Evolutionary conservation across 2,113 vertebrate genomes (phyloP).

Genomic region (Acinonyx jubatus): DNA sequence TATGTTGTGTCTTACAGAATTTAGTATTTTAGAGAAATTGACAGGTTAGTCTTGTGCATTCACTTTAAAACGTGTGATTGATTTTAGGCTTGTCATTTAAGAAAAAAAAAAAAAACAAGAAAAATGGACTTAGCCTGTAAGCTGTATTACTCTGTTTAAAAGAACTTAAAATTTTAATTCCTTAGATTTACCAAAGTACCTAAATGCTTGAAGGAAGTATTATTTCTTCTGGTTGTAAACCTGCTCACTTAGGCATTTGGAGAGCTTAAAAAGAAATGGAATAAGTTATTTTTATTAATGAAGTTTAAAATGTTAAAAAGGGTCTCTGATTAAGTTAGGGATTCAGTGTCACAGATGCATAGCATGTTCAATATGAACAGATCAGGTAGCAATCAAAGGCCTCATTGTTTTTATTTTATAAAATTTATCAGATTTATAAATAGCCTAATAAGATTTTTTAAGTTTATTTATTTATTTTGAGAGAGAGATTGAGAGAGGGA

Average conservation of each 20-base stretch:
- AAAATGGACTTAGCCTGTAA: conserved; percentile 21
- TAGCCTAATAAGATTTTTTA: background rate
- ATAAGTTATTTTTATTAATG: conserved; percentile 14
- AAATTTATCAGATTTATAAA: background rate
- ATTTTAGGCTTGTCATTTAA: conserved; percentile 11
- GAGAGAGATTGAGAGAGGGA: no score
- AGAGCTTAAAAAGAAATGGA: background rate
- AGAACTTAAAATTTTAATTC: conserved; percentile 39
- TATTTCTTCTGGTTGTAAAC: background rate
- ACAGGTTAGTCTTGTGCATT: background rate
- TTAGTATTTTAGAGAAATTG: conserved; percentile 9
- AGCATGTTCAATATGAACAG: background rate
- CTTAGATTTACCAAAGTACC: conserved; percentile 24
- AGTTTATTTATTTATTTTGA: no score
- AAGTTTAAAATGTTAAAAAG: background rate
- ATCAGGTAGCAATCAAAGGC: background rate
- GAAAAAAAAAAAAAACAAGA: background rate
- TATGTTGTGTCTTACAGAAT: background rate
- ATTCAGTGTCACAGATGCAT: background rate
- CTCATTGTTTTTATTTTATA: background rate
- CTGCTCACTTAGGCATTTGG: background rate
- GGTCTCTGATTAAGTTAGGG: background rate
- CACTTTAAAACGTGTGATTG: conserved; percentile 21
- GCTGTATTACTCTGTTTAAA: background rate
- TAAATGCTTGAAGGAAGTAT: background rate